Base-by-base conservation (phyloP, 1,140 invertebrate genomes). In the Drosophila guanche region DNA sequence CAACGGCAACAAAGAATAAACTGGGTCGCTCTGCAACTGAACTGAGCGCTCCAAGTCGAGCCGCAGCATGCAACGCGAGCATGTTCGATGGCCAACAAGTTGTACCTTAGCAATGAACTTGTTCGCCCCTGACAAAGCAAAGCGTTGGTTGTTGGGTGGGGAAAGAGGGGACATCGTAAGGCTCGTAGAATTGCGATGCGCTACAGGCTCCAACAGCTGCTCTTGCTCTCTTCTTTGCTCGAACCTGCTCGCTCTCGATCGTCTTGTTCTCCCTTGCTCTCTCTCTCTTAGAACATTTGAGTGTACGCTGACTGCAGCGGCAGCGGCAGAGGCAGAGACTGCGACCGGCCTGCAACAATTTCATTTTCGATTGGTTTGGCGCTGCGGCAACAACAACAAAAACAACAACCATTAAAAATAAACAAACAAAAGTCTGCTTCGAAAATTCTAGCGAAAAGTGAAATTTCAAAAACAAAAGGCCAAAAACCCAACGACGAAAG, bases 1-100 rank as follows among this genome's bases (percentile, higher is more conserved):
- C 57, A 76, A 67, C 73, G 63, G 74, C 79, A 67, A 78, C 69
- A 81, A 83, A 84, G 74, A 84, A 80, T 84, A 80, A 84, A 86
- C 81, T 84, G 81, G 80, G 80, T 86, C 80, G 79, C 56, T 47
- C 16, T 53, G 29, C 46, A 59, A 63, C n/a, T 53, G 23, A 65
- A 54, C 59, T 25, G 16, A 37, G 33, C 10, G 58, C 58, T 40
- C 29, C 29, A 6, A 16, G 63, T 51, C 10, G 3, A 8, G 23
- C 51, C 54, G 41, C 66, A 51, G 29, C 66, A 65, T 55, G 47
- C 55, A 80, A 67, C 77, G 55, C 66, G 48, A 33, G 25, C 59
- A 61, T 61, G 56, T 53, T 42, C 41, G 25, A 7, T 54, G 48
- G 20, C 45, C 20, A 48, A 37, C 27, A 55, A 27, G 54, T 41